Evolutionary conservation across 2,888 invertebrate genomes (phyloP), one percentile per base, ranked within the genome.

Genomic region (Pedicia rivosa): DNA sequence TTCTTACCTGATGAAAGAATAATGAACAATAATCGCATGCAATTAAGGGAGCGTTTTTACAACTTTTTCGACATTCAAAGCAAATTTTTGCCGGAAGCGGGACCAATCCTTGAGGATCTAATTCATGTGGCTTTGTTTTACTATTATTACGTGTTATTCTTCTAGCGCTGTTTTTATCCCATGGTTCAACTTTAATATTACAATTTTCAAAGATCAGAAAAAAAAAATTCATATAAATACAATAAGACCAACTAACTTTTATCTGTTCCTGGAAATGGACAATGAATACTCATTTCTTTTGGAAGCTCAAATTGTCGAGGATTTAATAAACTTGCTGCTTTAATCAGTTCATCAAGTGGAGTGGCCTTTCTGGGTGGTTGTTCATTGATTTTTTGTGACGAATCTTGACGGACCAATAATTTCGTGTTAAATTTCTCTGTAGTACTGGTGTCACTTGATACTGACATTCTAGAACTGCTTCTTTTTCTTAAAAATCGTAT

Each of bases 1-100:
- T 6, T 14, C 30, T 10, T 42, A 61, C 60, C 59, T 84, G 72
- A 59, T 97, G 97, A 56, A 79, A 95, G 46, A 78, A 71, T 38
- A 84, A 62, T 0, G 88, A 78, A 56, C 97, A 97, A 62, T 83
- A 95, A 63, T 95, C 95, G 57, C 95, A 97, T 43, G 86, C 81
- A 34, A 95, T 65, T 46, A 95, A 66, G 1, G 90, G 82, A 1
- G 82, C 87, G 37, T 70, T 66, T 47, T 82, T 74, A 59, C 91
- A 91, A 12, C 87, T 86, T 50, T 76, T 80, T 39, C 72, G 67
- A 54, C 92, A 94, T 47, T 78, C 78, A 56, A 78, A 84, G 62
- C 94, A 94, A 8, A 78, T 64, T 56, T 78, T 76, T 1, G 84
- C 82, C 1, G 90, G 90, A 42, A 87, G 58, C 2, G 87, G 83